These are phyloP conservation scores for Sorex maritimensis DNA, from an alignment of 2,797 vertebrate genomes.

Conservation along the genomic window DNA sequence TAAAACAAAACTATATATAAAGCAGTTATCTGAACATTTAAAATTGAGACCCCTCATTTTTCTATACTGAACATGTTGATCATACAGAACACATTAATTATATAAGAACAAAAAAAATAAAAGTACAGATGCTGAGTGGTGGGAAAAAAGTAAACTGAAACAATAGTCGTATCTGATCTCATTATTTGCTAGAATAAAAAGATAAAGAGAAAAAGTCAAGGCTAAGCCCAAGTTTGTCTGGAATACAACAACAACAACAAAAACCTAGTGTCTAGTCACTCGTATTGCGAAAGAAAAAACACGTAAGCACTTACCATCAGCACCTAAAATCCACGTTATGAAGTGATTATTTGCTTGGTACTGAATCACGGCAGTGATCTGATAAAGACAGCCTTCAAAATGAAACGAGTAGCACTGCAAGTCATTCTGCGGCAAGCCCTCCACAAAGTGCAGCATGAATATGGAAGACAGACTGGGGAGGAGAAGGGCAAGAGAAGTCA, in stretches of 20 bases:
- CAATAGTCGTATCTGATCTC: neutral
- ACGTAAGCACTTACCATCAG: slow-evolving; percentile 92
- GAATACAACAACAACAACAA: neutral
- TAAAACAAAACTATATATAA: neutral
- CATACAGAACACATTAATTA: neutral
- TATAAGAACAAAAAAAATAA: slow-evolving; percentile 4
- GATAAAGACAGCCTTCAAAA: slow-evolving; percentile 91
- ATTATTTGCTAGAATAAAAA: neutral
- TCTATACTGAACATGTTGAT: neutral
- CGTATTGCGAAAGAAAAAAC: slow-evolving; percentile 38
- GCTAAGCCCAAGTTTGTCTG: neutral
- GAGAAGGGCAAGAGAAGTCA: slow-evolving; percentile 75
- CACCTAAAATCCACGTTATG: slow-evolving; percentile 93
- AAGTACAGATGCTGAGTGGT: neutral
- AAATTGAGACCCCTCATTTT: slow-evolving; percentile 15
- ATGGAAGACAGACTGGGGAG: slow-evolving; percentile 92
- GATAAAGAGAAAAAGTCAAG: too few relatives aligned
- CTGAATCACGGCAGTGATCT: slow-evolving; percentile 93
- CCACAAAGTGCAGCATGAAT: slow-evolving; percentile 95
- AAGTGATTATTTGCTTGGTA: slow-evolving; percentile 94
- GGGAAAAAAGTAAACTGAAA: slow-evolving; percentile 49
- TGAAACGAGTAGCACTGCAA: slow-evolving; percentile 92
- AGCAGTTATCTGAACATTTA: neutral
- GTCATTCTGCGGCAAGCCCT: slow-evolving; percentile 94
- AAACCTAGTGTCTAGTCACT: neutral